phyloP scores from a whole-genome alignment of 2,797 vertebrate genomes.

The Chiloscyllium punctatum region DNA sequence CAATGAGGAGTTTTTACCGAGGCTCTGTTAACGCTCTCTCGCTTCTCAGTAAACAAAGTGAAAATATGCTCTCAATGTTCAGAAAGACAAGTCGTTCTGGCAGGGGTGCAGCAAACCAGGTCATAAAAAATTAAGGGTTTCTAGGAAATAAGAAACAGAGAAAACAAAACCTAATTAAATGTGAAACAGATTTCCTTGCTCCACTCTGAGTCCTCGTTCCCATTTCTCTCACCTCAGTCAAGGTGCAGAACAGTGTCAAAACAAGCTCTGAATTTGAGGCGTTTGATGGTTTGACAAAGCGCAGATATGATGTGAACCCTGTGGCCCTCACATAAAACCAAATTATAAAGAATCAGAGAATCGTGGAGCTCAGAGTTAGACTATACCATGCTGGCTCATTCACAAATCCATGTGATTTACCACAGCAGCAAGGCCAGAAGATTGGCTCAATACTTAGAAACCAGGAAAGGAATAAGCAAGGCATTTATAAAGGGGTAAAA shows the following conservation, averaged over 20 bases:
- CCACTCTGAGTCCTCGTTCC: background rate
- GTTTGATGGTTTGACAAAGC: background rate
- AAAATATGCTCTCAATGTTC: background rate
- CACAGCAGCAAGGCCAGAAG: background rate
- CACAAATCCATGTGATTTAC: background rate
- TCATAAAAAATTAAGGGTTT: background rate
- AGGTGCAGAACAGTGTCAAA: background rate
- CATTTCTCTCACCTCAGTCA: background rate
- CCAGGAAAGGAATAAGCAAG: too few species aligned
- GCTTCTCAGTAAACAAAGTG: background rate
- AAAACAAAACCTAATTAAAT: background rate
- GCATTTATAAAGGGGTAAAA: too few species aligned
- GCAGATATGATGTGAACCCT: background rate
- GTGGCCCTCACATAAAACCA: background rate
- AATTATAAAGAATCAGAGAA: background rate
- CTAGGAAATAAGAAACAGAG: background rate
- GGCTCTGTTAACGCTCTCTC: background rate
- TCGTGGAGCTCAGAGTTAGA: background rate
- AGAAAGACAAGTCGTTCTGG: background rate
- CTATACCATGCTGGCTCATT: background rate
- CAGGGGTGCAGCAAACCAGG: background rate
- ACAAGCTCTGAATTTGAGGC: background rate
- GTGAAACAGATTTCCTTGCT: background rate
- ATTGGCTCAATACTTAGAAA: too few species aligned
- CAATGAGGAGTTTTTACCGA: background rate